Percentiles rank a stretch among this genome's conserved stretches.
Conservation (phyloP, 2,113 vertebrate species). For the Heterotilapia buettikoferi region DNA sequence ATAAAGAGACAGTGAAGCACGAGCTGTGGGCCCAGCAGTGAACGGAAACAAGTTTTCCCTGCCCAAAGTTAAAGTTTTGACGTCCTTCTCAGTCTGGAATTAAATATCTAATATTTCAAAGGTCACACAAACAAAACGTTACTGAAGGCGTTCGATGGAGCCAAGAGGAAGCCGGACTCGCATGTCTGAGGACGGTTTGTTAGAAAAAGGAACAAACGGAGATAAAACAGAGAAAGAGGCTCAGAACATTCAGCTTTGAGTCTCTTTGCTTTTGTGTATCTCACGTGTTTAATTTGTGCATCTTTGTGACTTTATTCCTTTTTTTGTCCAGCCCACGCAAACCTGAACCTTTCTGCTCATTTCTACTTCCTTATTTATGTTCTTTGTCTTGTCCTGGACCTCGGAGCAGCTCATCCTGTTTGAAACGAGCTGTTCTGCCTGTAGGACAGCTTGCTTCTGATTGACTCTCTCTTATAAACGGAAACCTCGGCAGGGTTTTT, state of each 20-base stretch:
- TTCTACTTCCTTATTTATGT: neutral
- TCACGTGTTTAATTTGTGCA: accelerated
- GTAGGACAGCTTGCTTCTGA: neutral
- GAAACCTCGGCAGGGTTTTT: neutral
- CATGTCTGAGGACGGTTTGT: neutral
- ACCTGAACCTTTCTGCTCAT: neutral
- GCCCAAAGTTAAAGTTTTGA: neutral
- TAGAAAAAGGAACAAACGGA: neutral
- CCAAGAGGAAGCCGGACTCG: neutral
- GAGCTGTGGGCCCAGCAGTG: neutral
- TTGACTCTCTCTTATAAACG: neutral
- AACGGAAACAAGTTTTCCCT: neutral
- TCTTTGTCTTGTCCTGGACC: neutral
- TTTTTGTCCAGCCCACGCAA: accelerated
- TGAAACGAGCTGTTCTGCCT: neutral
- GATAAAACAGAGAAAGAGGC: neutral
- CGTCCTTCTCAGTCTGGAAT: neutral
- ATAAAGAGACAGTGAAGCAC: neutral
- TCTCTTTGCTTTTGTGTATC: neutral
- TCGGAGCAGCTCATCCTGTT: neutral
- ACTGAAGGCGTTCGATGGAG: neutral
- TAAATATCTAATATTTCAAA: neutral
- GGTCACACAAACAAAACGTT: neutral
- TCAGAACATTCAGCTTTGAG: neutral
- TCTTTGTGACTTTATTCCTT: neutral